Evolutionary conservation across 2,888 invertebrate genomes (phyloP).

Genomic region (Caenorhabditis afra): DNA sequence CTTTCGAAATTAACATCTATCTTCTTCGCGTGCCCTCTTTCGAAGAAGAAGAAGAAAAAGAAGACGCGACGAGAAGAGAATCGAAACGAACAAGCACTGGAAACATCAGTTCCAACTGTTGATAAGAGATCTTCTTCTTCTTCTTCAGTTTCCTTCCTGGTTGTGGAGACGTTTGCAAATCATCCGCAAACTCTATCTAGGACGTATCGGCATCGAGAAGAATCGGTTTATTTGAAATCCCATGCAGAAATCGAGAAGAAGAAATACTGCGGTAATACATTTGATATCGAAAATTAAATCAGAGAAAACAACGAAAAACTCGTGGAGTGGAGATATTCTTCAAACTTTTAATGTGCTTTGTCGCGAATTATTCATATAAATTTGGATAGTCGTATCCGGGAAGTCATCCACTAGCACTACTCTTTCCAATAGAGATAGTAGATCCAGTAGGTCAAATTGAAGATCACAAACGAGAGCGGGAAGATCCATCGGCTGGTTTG

Average conservation of each 20-base stretch:
- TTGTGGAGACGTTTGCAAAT: background rate
- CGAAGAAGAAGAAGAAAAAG: too few species aligned
- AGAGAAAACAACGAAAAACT: constrained; percentile 31
- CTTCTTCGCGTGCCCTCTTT: background rate
- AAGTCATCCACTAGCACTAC: constrained; percentile 14
- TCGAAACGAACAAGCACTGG: background rate
- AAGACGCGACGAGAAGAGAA: too few species aligned
- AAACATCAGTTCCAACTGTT: constrained; percentile 53
- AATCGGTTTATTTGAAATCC: constrained; percentile 22
- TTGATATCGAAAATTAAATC: constrained; percentile 47
- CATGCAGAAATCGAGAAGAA: background rate
- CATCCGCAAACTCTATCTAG: too few species aligned
- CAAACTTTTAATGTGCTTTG: constrained; percentile 9
- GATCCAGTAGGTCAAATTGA: constrained; percentile 79
- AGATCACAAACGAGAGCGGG: constrained; percentile 77
- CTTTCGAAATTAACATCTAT: background rate
- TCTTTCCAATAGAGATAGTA: constrained; percentile 75
- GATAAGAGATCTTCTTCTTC: constrained; percentile 24
- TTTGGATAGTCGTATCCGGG: constrained; percentile 19
- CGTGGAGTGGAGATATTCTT: constrained; percentile 50
- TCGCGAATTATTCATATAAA: constrained; percentile 33
- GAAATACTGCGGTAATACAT: background rate
- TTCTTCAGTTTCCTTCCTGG: constrained; percentile 31
- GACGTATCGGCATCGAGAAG: background rate
- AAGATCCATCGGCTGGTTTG: constrained; percentile 78